A percentile compares a stretch with the other conserved stretches of the same genome.
These are phyloP conservation scores for Lepidocyrtinus sp. DNA, from an alignment of 2,888 invertebrate genomes.

Conservation along the genomic window DNA sequence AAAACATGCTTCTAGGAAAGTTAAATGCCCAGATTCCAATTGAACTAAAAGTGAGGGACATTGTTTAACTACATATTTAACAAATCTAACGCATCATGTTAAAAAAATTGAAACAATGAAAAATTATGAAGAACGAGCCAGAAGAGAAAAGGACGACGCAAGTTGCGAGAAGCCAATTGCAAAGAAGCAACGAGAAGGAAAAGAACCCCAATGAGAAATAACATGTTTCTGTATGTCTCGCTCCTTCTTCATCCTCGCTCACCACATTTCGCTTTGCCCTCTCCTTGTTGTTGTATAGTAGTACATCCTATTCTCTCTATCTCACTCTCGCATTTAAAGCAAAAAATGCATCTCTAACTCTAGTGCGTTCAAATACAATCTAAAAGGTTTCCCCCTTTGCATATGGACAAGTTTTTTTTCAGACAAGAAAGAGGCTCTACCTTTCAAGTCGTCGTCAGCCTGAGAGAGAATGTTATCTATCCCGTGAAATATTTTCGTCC, in stretches of 20 bases:
- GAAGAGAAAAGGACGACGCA: conserved; percentile 22
- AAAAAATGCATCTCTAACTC: neutral
- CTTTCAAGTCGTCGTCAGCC: conserved; percentile 47
- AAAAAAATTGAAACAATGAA: conserved; percentile 31
- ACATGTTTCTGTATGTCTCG: neutral
- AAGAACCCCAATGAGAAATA: conserved; percentile 35
- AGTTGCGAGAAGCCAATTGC: conserved; percentile 33
- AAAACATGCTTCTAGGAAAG: neutral
- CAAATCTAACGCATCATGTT: neutral
- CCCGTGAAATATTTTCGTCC: neutral
- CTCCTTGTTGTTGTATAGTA: neutral
- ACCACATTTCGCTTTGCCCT: neutral
- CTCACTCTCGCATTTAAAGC: neutral
- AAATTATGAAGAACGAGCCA: conserved; percentile 38
- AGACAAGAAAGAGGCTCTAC: conserved; percentile 52
- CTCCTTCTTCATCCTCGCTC: neutral
- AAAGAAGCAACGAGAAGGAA: conserved; percentile 31
- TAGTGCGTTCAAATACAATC: neutral
- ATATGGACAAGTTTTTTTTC: conserved; percentile 50
- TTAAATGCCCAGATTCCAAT: neutral
- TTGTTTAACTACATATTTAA: neutral
- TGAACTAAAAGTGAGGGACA: neutral
- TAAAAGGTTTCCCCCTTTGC: conserved; percentile 46
- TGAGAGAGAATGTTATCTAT: conserved; percentile 51
- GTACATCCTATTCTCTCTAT: neutral